phyloP scores from a whole-genome alignment of 2,888 invertebrate genomes.

The Pseudococcus viburni region DNA sequence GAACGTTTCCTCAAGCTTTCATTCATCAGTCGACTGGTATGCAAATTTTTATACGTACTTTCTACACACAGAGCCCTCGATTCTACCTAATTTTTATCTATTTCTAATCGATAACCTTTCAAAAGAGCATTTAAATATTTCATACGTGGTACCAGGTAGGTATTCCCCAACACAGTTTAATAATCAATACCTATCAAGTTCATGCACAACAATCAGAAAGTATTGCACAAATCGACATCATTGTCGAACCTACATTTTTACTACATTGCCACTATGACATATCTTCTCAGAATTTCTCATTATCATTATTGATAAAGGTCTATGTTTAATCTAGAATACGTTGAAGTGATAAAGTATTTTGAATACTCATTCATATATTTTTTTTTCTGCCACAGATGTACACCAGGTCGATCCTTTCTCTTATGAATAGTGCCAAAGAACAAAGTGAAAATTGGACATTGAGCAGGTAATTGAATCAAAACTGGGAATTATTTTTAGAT shows the following conservation, averaged over 20 bases:
- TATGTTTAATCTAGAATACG: neutral
- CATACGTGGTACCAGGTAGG: neutral
- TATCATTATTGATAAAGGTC: neutral
- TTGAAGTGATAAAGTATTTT: neutral
- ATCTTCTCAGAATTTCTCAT: neutral
- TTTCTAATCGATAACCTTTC: conserved; percentile 14
- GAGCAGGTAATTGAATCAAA: conserved; percentile 28
- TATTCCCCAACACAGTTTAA: no score
- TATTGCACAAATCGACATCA: conserved; percentile 11
- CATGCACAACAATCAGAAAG: neutral
- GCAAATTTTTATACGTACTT: conserved; percentile 5
- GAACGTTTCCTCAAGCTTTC: neutral
- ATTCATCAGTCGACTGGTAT: conserved; percentile 36
- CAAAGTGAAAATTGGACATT: conserved; percentile 50
- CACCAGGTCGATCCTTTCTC: conserved; percentile 8
- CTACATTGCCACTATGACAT: neutral
- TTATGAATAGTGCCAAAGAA: conserved; percentile 52
- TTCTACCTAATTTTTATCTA: conserved; percentile 29
- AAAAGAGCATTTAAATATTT: neutral
- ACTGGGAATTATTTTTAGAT: no score
- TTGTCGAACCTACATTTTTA: neutral
- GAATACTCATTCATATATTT: neutral
- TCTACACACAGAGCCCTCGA: neutral
- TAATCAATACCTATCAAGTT: neutral
- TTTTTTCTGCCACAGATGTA: neutral